Evolutionary conservation across 2,113 vertebrate species (phyloP).

Genomic region (Ondatra zibethicus): DNA sequence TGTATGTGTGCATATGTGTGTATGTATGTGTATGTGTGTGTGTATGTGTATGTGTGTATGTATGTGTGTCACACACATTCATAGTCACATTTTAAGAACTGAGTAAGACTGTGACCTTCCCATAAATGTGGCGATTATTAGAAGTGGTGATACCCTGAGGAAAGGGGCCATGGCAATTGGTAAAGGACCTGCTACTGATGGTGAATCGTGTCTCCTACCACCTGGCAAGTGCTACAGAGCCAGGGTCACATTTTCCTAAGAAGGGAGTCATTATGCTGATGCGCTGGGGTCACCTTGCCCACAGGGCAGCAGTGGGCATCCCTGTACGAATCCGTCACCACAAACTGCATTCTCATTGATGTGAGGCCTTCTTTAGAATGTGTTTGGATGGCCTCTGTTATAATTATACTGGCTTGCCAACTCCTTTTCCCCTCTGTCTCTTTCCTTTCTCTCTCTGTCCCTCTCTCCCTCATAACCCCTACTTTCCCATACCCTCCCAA

Average conservation of each 20-base stretch:
- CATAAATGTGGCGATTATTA: not conserved
- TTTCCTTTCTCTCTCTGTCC: no score
- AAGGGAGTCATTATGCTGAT: fast-evolving
- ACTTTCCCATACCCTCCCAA: no score
- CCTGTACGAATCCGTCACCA: not conserved
- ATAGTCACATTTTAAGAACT: not conserved
- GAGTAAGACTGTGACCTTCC: not conserved
- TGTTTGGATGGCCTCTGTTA: no score
- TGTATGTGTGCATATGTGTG: not conserved
- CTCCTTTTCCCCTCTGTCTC: no score
- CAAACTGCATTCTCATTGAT: fast-evolving
- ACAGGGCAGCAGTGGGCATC: fast-evolving
- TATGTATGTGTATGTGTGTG: no score
- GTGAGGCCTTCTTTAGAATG: not conserved
- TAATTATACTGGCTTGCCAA: no score
- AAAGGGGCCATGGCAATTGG: not conserved
- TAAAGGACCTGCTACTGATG: fast-evolving
- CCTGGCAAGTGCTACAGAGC: fast-evolving
- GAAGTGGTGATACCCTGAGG: not conserved
- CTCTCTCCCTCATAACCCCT: no score
- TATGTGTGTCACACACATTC: not conserved
- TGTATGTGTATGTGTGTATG: not conserved
- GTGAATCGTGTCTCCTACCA: not conserved
- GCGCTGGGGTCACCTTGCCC: fast-evolving
- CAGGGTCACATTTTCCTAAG: fast-evolving